A percentile compares a stretch with the other conserved stretches of the same genome.
Conservation (phyloP, 2,113 vertebrate species). For the Mustelus asterias region DNA sequence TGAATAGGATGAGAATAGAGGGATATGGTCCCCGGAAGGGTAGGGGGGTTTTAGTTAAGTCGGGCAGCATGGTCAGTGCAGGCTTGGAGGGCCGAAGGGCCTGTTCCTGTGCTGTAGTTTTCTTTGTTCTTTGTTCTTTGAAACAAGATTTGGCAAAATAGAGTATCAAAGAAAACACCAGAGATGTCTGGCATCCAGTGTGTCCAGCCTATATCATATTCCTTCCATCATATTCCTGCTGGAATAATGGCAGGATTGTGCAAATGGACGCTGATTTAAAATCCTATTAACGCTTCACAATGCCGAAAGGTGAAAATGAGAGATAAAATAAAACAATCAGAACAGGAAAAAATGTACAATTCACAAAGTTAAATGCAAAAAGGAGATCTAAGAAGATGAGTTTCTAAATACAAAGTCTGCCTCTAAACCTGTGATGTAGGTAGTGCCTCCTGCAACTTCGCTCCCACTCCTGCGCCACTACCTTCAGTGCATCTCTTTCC, state of each 20-base stretch:
- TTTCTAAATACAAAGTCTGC: not conserved
- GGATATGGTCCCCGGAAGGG: too few species aligned
- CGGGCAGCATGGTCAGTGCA: too few species aligned
- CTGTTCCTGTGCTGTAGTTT: too few species aligned
- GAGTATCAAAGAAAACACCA: not conserved
- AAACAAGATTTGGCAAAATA: not conserved
- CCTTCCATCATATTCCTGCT: not conserved
- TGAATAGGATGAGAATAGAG: too few species aligned
- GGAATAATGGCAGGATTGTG: not conserved
- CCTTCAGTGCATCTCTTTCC: not conserved
- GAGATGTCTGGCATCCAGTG: not conserved
- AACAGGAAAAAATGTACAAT: not conserved
- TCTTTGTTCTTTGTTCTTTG: too few species aligned
- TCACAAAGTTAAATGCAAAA: not conserved
- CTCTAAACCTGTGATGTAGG: not conserved
- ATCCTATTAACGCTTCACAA: not conserved
- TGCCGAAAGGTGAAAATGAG: not conserved
- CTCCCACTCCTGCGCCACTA: too few species aligned
- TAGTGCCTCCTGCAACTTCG: not conserved
- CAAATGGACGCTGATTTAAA: not conserved
- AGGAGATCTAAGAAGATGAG: not conserved
- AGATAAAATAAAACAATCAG: not conserved
- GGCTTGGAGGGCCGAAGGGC: too few species aligned
- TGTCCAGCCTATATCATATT: not conserved
- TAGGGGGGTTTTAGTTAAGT: too few species aligned